Conservation (phyloP, 1,140 invertebrate species). For the Drosophila paulistorum region DNA sequence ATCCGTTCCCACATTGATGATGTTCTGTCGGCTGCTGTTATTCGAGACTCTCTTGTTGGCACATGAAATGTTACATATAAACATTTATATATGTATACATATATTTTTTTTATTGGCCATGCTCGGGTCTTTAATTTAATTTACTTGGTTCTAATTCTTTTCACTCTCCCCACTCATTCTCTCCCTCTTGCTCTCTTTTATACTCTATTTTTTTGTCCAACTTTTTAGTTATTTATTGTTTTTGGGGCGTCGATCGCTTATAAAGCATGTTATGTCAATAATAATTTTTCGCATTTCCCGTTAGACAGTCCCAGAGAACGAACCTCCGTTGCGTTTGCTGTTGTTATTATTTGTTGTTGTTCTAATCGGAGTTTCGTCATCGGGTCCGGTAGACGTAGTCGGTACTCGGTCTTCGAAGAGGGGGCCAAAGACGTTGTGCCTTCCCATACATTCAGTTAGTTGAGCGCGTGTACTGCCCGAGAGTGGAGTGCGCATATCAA, state of each 20-base stretch:
- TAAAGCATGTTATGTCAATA: conserved; percentile 54
- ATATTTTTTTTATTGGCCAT: not conserved
- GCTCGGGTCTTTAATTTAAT: conserved; percentile 40
- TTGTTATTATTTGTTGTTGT: conserved; percentile 3
- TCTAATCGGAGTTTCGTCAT: conserved; percentile 45
- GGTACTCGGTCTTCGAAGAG: conserved; percentile 12
- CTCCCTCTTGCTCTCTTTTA: not conserved
- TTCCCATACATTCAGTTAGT: conserved; percentile 29
- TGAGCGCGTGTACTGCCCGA: conserved; percentile 29
- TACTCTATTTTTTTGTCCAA: not conserved
- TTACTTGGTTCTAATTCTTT: conserved; percentile 14
- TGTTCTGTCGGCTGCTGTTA: conserved; percentile 20
- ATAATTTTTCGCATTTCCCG: conserved; percentile 52
- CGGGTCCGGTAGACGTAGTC: conserved; percentile 31
- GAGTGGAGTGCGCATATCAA: conserved; percentile 41
- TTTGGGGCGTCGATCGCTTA: conserved; percentile 35
- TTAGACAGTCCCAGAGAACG: conserved; percentile 30
- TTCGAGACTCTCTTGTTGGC: conserved; percentile 45
- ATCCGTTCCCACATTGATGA: conserved; percentile 52
- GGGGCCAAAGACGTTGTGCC: conserved; percentile 23
- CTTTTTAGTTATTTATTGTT: conserved; percentile 15
- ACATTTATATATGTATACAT: not conserved
- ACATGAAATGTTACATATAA: conserved; percentile 29
- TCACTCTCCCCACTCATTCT: not conserved
- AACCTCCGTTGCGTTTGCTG: conserved; percentile 24